These are phyloP conservation scores for Lepidurus apus DNA, from an alignment of 1,140 invertebrate genomes.

Conservation along the genomic window DNA sequence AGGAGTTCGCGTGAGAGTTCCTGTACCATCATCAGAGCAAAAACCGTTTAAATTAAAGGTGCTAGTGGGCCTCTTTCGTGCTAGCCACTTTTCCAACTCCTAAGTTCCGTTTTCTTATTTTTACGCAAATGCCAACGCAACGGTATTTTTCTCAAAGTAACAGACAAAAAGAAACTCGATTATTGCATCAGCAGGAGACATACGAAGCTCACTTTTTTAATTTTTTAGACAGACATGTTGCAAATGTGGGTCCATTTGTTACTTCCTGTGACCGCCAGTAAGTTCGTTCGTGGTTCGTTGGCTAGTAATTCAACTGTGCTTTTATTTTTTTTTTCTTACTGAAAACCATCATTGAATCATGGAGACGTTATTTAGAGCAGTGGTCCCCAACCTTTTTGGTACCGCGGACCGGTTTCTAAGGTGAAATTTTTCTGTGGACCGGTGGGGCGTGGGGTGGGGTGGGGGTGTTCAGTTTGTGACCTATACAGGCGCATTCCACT, in stretches of 20 bases:
- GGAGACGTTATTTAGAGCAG: too few species aligned
- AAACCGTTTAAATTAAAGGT: neutral
- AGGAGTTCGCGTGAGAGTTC: neutral
- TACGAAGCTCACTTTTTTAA: neutral
- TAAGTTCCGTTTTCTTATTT: too few species aligned
- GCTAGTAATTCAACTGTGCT: neutral
- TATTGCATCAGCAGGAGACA: neutral
- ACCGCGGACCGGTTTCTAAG: too few species aligned
- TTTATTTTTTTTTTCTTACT: too few species aligned
- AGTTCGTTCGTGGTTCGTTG: neutral
- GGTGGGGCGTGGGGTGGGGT: too few species aligned
- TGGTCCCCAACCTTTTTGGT: too few species aligned
- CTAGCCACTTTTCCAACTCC: neutral
- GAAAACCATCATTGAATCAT: too few species aligned
- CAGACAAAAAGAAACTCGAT: neutral
- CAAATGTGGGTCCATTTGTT: slow-evolving; percentile 2
- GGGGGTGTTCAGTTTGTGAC: too few species aligned
- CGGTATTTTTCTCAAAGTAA: neutral
- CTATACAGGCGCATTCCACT: too few species aligned
- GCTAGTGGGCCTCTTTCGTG: neutral
- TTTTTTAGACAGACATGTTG: neutral
- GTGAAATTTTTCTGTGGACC: too few species aligned
- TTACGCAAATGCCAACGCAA: too few species aligned
- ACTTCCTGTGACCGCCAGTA: neutral
- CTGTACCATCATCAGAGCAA: neutral